Evolutionary conservation across 64 coral and sea anemone genomes (phyloP).

Genomic region (Actinia tenebrosa): DNA sequence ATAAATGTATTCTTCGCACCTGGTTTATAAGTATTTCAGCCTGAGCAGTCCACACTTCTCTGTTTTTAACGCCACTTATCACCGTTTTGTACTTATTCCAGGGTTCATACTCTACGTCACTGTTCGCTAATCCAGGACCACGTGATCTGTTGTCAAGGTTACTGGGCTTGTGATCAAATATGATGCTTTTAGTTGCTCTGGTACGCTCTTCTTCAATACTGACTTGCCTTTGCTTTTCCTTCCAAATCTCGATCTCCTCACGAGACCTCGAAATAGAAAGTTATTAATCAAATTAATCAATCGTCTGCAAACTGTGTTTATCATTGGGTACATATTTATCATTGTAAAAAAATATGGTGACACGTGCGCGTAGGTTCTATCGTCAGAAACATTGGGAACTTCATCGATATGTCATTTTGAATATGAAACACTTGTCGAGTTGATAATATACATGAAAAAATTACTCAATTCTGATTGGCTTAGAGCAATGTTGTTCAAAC

Average conservation of each 20-base stretch:
- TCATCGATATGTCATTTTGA: no score
- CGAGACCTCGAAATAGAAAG: constrained; percentile 48
- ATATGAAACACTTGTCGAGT: no score
- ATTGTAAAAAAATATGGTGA: no score
- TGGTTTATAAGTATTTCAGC: constrained; percentile 92
- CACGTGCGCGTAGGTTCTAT: no score
- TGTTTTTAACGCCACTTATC: constrained; percentile 46
- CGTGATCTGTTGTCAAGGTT: constrained; percentile 43
- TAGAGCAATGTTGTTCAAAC: no score
- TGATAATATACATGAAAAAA: no score
- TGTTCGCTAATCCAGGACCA: constrained; percentile 19
- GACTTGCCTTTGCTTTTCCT: constrained; percentile 91
- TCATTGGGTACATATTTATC: neutral
- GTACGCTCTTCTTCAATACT: constrained; percentile 69
- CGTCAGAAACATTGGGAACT: no score
- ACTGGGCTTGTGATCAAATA: constrained; percentile 60
- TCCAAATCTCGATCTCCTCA: constrained; percentile 96
- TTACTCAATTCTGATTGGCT: no score
- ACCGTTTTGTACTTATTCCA: constrained; percentile 74
- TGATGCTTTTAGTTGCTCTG: constrained; percentile 54
- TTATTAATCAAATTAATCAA: no score
- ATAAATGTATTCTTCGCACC: constrained; percentile 19
- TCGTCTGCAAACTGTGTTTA: neutral
- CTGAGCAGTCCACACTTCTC: constrained; percentile 87
- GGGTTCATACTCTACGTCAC: constrained; percentile 41